Evolutionary conservation across 64 coral and sea anemone species (phyloP).

Genomic region (Cladopsammia gracilis): DNA sequence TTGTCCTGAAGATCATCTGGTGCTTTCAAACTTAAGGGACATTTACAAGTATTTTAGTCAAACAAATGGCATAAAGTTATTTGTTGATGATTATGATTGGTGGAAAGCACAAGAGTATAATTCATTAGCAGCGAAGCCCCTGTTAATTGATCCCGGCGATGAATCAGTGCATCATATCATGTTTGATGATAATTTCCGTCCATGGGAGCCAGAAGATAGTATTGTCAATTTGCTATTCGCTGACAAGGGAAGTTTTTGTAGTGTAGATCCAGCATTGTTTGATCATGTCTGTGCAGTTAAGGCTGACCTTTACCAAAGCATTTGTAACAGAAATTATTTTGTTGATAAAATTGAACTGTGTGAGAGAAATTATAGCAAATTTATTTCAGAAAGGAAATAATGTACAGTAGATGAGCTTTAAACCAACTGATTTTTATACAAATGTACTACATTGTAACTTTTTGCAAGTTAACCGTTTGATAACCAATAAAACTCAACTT

Average conservation of each 20-base stretch:
- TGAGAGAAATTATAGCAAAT: slow-evolving; percentile 66
- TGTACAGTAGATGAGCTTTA: no score
- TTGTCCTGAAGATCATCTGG: slow-evolving; percentile 31
- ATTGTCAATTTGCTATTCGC: slow-evolving; percentile 72
- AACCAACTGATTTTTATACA: no score
- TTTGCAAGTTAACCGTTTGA: no score
- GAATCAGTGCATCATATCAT: slow-evolving; percentile 87
- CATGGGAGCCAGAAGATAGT: slow-evolving; percentile 82
- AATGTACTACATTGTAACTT: no score
- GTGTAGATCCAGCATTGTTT: slow-evolving; percentile 55
- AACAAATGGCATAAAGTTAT: slow-evolving; percentile 74
- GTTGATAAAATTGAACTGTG: slow-evolving; percentile 77
- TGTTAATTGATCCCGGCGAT: slow-evolving; percentile 68
- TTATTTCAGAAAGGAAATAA: slow-evolving; percentile 6
- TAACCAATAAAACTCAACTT: no score
- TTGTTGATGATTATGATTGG: slow-evolving; percentile 77
- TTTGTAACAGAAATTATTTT: slow-evolving; percentile 87
- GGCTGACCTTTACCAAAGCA: slow-evolving; percentile 83
- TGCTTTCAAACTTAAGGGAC: background rate
- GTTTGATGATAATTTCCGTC: slow-evolving; percentile 93
- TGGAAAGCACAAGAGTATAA: slow-evolving; percentile 62
- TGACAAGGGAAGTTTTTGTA: slow-evolving; percentile 34
- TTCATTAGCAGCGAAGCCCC: slow-evolving; percentile 72
- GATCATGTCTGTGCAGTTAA: slow-evolving; percentile 80
- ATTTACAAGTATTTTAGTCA: slow-evolving; percentile 72